phyloP scores from a whole-genome alignment of 2,113 vertebrate genomes.

The Solenodon paradoxus region DNA sequence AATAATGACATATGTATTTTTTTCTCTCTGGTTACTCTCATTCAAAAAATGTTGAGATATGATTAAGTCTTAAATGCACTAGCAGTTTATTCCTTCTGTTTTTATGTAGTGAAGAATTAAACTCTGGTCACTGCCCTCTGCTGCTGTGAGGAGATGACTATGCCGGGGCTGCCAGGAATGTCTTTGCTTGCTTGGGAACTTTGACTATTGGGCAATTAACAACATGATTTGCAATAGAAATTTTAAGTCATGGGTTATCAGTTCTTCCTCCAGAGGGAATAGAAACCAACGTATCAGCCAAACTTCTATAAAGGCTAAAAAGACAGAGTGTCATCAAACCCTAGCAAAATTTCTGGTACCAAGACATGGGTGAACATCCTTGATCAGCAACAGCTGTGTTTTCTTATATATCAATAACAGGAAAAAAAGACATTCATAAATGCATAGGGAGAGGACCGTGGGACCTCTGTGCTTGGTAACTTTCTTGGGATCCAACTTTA shows the following conservation, averaged over 20 bases:
- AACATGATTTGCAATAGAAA: not conserved
- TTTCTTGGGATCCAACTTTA: not conserved
- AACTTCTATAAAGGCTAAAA: not conserved
- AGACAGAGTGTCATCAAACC: not conserved
- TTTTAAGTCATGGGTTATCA: not conserved
- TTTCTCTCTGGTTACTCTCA: not conserved
- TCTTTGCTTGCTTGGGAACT: not conserved
- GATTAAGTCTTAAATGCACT: not conserved
- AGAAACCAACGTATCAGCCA: not conserved
- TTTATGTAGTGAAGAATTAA: not conserved
- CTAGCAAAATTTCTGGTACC: not conserved
- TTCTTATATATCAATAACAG: not conserved
- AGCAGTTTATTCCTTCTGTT: not conserved
- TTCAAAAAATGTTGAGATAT: not conserved
- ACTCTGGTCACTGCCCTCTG: not conserved
- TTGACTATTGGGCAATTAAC: not conserved
- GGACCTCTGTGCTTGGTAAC: not conserved
- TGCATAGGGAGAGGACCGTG: not conserved
- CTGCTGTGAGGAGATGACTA: not conserved
- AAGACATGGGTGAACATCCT: not conserved
- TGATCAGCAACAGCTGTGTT: not conserved
- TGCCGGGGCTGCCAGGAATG: not conserved
- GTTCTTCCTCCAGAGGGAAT: not conserved
- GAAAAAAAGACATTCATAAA: not conserved
- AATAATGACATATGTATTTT: not conserved